phyloP scores from a whole-genome alignment of 2,888 invertebrate species.

The Pterostichus niger region DNA sequence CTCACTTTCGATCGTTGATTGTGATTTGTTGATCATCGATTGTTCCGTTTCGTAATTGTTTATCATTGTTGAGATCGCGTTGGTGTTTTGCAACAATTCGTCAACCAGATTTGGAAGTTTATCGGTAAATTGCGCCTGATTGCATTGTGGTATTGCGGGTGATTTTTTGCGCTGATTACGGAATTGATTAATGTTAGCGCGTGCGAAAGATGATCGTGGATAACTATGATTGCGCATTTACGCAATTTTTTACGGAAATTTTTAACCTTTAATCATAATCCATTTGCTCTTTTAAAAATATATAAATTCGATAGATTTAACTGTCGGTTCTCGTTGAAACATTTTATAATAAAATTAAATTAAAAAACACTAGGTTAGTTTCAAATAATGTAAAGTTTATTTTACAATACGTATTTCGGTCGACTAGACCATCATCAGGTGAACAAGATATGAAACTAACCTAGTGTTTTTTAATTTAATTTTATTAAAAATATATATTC shows the following conservation, averaged over 20 bases:
- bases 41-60: constrained; percentile 64
- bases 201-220: constrained; percentile 35
- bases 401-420: no score
- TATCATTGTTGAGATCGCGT: constrained; percentile 63
- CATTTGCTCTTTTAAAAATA: neutral
- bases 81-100: constrained; percentile 50
- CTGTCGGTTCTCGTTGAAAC: no score
- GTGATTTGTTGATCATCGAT: constrained; percentile 62
- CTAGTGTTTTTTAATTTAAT: no score
- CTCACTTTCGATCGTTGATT: constrained; percentile 50
- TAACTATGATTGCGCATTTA: neutral
- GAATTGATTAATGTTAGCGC: constrained; percentile 57
- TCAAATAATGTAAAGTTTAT: no score
- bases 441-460: no score
- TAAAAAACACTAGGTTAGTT: no score
- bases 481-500: no score
- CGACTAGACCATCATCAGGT: no score
- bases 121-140: constrained; percentile 47
- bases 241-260: constrained; percentile 14
- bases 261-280: neutral
- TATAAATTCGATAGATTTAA: no score
- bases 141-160: constrained; percentile 35
- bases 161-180: constrained; percentile 36
- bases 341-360: no score
- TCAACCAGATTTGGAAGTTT: constrained; percentile 61